A percentile compares a stretch with the other conserved stretches of the same genome.
Conservation (phyloP, 2,888 invertebrate species). For the Acrobasis suavella region DNA sequence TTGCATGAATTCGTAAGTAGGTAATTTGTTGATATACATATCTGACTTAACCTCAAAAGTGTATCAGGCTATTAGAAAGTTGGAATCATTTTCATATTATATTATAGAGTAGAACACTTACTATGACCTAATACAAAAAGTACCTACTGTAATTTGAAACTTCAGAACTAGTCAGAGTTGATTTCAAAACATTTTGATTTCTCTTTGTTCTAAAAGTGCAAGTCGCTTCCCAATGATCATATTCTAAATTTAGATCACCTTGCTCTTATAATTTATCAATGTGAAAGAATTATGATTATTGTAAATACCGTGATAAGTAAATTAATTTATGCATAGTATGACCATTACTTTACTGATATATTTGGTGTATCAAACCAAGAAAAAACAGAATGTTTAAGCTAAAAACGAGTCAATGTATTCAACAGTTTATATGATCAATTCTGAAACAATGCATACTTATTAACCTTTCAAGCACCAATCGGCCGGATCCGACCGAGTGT, state of each 20-base stretch:
- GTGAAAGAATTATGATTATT: not conserved
- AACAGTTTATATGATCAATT: too few species aligned
- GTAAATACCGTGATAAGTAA: not conserved
- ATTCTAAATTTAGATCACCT: conserved; percentile 69
- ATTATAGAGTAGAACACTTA: not conserved
- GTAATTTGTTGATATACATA: conserved; percentile 4
- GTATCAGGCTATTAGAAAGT: conserved; percentile 20
- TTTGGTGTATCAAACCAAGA: too few species aligned
- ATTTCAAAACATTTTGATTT: not conserved
- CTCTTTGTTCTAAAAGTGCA: conserved; percentile 74
- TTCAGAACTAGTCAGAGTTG: not conserved
- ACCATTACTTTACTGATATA: not conserved
- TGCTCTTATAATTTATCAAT: conserved; percentile 40
- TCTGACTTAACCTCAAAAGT: conserved; percentile 55
- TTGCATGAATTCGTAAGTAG: conserved; percentile 2
- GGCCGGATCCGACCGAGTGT: too few species aligned
- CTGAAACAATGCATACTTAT: too few species aligned
- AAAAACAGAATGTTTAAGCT: too few species aligned
- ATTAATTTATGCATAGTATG: not conserved
- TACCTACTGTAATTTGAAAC: not conserved
- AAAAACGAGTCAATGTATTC: too few species aligned
- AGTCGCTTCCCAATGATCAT: conserved; percentile 57
- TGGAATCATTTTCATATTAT: too few species aligned
- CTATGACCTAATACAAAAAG: not conserved
- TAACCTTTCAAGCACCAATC: too few species aligned